phyloP scores from a whole-genome alignment of 2,797 vertebrate species.

The Chaunax sp. region DNA sequence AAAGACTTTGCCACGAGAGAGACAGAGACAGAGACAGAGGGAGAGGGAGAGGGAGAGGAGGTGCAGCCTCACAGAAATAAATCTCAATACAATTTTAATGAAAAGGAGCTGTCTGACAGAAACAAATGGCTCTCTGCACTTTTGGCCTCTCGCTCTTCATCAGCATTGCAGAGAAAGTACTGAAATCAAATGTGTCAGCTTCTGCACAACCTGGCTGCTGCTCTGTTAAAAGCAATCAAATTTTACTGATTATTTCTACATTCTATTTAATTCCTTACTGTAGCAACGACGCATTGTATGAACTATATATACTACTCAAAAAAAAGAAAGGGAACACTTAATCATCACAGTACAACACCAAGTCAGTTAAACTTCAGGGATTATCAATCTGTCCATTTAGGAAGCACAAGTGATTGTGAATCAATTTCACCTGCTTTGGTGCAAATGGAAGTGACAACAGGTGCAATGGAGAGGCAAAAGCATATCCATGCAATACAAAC shows the following conservation, averaged over 20 bases:
- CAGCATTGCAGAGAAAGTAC: conserved; percentile 63
- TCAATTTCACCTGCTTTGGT: too few species aligned
- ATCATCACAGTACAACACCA: too few species aligned
- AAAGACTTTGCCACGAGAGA: conserved; percentile 7
- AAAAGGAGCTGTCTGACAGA: conserved; percentile 62
- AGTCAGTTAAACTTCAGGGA: too few species aligned
- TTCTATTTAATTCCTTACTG: conserved; percentile 27
- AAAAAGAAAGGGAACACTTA: too few species aligned
- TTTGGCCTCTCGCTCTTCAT: conserved; percentile 67
- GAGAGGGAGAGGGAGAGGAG: background rate
- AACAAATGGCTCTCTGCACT: conserved; percentile 63
- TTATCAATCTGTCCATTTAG: too few species aligned
- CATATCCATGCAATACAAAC: too few species aligned
- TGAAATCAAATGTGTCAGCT: conserved; percentile 62
- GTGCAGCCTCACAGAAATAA: conserved; percentile 53
- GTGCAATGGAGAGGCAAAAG: too few species aligned
- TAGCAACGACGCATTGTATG: conserved; percentile 4
- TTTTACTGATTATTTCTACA: conserved; percentile 15
- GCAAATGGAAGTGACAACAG: too few species aligned
- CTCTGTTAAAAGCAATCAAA: conserved; percentile 23
- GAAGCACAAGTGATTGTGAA: too few species aligned
- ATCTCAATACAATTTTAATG: conserved; percentile 59
- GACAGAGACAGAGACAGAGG: background rate
- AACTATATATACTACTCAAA: background rate
- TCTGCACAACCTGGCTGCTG: conserved; percentile 20